These are phyloP conservation scores for Columbina picui DNA, from an alignment of 2,113 vertebrate species.

Conservation along the genomic window DNA sequence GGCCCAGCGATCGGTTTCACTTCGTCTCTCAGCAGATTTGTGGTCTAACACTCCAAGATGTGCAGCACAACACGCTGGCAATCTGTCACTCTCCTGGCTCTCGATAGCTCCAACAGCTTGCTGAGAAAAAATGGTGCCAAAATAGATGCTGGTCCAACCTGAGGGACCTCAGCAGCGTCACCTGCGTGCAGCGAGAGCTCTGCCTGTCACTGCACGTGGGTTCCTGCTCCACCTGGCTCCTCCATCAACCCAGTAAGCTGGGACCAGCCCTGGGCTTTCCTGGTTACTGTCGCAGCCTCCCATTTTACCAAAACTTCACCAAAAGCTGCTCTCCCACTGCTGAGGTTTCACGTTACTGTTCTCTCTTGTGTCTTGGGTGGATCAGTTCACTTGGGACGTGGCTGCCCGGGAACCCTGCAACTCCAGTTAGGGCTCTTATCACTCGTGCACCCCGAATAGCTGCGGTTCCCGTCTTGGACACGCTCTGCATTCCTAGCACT, in stretches of 20 bases:
- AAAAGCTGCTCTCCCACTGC: background rate
- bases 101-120: conserved; percentile 33
- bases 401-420: accelerated
- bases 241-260: background rate
- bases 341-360: background rate
- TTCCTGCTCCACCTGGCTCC: conserved; percentile 13
- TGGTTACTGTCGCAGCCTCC: background rate
- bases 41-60: conserved; percentile 61
- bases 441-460: background rate
- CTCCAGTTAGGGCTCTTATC: conserved; percentile 22
- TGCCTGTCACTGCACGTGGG: background rate
- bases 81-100: conserved; percentile 59
- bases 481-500: conserved; percentile 24
- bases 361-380: background rate
- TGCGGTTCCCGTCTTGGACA: conserved; percentile 17
- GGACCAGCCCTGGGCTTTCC: background rate
- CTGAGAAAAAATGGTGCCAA: background rate
- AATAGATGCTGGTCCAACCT: background rate
- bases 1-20: background rate
- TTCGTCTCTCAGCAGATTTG: conserved; percentile 61
- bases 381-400: background rate
- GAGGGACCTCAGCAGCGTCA: background rate
- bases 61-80: conserved; percentile 37
- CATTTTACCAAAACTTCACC: background rate
- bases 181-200: background rate